Conservation (phyloP, 2,797 vertebrate species). For the Acanthiza pusilla region DNA sequence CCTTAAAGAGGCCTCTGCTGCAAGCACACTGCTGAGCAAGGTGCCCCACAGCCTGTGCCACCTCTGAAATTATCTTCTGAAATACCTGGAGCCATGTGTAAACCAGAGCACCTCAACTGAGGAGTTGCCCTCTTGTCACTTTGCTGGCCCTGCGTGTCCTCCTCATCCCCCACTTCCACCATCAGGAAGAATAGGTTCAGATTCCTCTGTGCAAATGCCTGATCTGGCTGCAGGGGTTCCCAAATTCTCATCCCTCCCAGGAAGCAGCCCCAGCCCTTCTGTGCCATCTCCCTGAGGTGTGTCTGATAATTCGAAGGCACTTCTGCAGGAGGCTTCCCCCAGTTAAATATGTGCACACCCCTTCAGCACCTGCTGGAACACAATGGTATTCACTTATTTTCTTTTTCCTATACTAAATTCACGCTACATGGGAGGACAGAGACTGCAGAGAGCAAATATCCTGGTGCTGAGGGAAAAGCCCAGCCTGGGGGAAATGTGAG, state of each 20-base stretch:
- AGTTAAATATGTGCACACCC: background rate
- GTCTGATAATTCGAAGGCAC: background rate
- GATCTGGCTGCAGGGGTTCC: background rate
- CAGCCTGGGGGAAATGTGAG: background rate
- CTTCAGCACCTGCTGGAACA: background rate
- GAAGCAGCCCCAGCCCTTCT: background rate
- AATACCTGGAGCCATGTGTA: background rate
- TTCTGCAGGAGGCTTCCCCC: background rate
- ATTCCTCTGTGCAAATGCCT: background rate
- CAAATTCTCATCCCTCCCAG: background rate
- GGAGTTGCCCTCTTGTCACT: background rate
- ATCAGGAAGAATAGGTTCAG: fast-evolving
- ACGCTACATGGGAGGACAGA: fast-evolving
- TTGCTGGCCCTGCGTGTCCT: fast-evolving
- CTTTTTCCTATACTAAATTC: background rate
- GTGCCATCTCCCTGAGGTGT: background rate
- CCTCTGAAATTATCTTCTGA: background rate
- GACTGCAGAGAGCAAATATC: background rate
- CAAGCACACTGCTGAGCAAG: background rate
- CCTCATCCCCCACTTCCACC: background rate
- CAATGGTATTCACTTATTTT: background rate
- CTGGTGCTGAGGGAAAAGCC: background rate
- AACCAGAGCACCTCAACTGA: background rate
- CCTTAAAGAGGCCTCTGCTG: background rate
- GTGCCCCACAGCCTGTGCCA: background rate